phyloP scores from a whole-genome alignment of 2,797 vertebrate species.

The Spinus olivaceus region DNA sequence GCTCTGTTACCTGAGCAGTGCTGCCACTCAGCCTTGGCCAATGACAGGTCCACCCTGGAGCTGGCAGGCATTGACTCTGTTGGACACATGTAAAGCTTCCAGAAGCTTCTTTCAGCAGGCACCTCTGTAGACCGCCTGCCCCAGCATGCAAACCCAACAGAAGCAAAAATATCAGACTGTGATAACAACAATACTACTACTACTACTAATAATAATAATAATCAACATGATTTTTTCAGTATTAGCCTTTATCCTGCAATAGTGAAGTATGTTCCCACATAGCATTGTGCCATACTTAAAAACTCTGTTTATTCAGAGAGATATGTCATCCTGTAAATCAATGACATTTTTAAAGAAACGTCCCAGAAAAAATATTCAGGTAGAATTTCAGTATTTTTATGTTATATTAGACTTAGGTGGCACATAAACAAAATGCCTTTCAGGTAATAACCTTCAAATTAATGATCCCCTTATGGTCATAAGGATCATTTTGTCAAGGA shows the following conservation, averaged over 20 bases:
- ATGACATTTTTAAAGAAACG: background rate
- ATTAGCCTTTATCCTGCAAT: background rate
- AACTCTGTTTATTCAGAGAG: background rate
- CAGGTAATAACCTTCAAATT: background rate
- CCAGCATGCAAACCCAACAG: background rate
- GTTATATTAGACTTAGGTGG: background rate
- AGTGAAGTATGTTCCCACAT: background rate
- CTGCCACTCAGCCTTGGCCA: background rate
- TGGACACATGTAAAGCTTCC: background rate
- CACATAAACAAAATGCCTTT: background rate
- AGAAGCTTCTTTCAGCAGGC: background rate
- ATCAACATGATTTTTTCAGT: background rate
- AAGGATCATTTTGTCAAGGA: background rate
- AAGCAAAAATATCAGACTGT: background rate
- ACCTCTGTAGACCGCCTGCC: background rate
- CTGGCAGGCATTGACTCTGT: fast-evolving
- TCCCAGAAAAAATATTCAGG: background rate
- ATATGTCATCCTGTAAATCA: background rate
- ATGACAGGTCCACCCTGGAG: fast-evolving
- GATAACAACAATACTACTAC: background rate
- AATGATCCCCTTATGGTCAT: background rate
- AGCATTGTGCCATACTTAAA: background rate
- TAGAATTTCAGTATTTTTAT: background rate
- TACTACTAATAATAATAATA: background rate
- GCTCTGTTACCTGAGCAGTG: background rate